phyloP scores from a whole-genome alignment of 35 echinoderm and acorn worm species.

The Stichopus chloronotus region DNA sequence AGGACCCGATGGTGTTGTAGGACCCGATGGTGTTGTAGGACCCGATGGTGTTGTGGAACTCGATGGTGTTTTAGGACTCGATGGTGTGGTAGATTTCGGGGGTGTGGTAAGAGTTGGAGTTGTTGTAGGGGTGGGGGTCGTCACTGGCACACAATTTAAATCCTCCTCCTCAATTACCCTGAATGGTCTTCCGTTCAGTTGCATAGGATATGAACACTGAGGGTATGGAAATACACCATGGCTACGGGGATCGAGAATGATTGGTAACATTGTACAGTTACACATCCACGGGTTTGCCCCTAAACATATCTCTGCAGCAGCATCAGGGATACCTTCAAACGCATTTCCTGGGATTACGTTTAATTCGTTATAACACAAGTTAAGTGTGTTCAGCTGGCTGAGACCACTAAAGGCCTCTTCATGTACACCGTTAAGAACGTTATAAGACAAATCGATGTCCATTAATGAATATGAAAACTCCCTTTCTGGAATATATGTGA shows the following conservation, averaged over 20 bases:
- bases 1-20: not conserved
- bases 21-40: not conserved
- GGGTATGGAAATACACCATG: not conserved
- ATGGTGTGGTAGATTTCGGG: not conserved
- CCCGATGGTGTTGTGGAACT: not conserved
- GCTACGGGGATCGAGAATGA: not conserved
- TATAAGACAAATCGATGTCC: slow-evolving; percentile 2
- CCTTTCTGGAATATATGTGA: slow-evolving; percentile 8
- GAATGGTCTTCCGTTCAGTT: slow-evolving; percentile 3
- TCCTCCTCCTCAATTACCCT: not conserved
- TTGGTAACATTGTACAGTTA: not conserved
- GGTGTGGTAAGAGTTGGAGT: not conserved
- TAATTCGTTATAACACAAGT: slow-evolving; percentile 13
- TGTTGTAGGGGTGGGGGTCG: not conserved
- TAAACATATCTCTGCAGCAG: slow-evolving; percentile 9
- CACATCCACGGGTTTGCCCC: slow-evolving; percentile 27
- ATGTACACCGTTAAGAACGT: not conserved
- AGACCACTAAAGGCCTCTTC: slow-evolving; percentile 6
- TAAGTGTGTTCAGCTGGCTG: not conserved
- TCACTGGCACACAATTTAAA: not conserved
- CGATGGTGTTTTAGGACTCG: not conserved
- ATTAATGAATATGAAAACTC: slow-evolving; percentile 16
- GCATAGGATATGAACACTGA: not conserved
- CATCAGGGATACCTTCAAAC: not conserved
- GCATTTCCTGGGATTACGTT: not conserved